Conservation (phyloP, 2,113 vertebrate genomes). For the Etia nguti region DNA sequence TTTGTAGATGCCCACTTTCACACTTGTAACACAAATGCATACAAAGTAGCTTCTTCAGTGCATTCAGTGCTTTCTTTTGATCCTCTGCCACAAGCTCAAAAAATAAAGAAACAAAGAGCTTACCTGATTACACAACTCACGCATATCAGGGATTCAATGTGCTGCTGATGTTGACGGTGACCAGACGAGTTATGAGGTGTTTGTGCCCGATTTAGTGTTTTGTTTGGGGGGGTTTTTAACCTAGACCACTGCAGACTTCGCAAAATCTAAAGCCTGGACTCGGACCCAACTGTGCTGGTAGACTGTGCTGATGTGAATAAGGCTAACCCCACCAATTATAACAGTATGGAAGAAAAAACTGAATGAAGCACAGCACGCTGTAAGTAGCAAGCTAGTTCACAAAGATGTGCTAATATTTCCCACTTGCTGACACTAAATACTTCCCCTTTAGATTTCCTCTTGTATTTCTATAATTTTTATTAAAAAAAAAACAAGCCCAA, state of each 20-base stretch:
- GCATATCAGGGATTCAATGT: neutral
- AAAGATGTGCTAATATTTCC: neutral
- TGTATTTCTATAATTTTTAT: neutral
- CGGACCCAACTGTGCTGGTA: neutral
- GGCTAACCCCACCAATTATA: neutral
- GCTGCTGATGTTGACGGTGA: neutral
- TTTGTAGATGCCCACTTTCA: constrained; percentile 3
- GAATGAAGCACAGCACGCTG: neutral
- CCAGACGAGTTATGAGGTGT: neutral
- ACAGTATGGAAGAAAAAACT: neutral
- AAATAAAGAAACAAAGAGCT: neutral
- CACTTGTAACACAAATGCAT: neutral
- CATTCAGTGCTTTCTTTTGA: neutral
- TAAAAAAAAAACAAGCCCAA: neutral
- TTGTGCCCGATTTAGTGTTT: neutral
- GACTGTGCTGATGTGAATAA: neutral
- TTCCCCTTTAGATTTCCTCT: neutral
- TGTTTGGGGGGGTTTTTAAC: neutral
- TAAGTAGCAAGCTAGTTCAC: neutral
- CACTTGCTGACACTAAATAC: neutral
- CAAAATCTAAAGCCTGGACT: neutral
- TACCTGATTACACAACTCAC: neutral
- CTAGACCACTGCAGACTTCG: neutral
- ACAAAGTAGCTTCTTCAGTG: neutral
- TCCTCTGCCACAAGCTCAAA: neutral